Base-by-base conservation (phyloP, 35 echinoderm and acorn worm species). In the Ophioderma brevispina region DNA sequence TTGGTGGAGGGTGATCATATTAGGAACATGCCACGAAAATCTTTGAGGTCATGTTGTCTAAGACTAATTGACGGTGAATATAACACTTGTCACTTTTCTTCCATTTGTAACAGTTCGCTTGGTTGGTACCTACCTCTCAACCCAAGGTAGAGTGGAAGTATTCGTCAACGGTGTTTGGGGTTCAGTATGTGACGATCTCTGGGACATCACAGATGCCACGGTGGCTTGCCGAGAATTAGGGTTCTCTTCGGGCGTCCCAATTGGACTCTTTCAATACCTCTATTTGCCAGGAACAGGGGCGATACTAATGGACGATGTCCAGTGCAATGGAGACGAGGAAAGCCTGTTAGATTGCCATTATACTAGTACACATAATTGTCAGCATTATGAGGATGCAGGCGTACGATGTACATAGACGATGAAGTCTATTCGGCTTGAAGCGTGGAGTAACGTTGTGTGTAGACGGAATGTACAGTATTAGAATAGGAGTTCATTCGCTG, bases 61-160 rank as follows among this genome's bases (percentile, higher is more conserved):
- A n/a, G n/a, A n/a, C n/a, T n/a, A n/a, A n/a, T n/a, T n/a, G n/a
- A n/a, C n/a, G n/a, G n/a, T n/a, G n/a, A n/a, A n/a, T n/a, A n/a
- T n/a, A n/a, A n/a, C n/a, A n/a, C n/a, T n/a, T n/a, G n/a, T n/a
- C n/a, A n/a, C n/a, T n/a, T n/a, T n/a, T n/a, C n/a, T n/a, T n/a
- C n/a, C n/a, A n/a, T n/a, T n/a, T n/a, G n/a, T n/a, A n/a, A 46
- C 41, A 87, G 85, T 84, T 31, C 79, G 89, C 25, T 38, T 90
- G 15, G 80, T 42, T 17, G 76, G 40, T 19, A 80, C 79, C 1
- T 33, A 32, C 23, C 35, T 14, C 11, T 40, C 40, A 2, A 39
- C n/a, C 28, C 39, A 83, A 42, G 88, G 88, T 76, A 79, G 88
- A 83, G 49, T 90, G 59, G 79, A 90, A 76, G 55, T 90, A 31